Evolutionary conservation across 2,113 vertebrate genomes (phyloP).

Genomic region (Pelusios castaneus): DNA sequence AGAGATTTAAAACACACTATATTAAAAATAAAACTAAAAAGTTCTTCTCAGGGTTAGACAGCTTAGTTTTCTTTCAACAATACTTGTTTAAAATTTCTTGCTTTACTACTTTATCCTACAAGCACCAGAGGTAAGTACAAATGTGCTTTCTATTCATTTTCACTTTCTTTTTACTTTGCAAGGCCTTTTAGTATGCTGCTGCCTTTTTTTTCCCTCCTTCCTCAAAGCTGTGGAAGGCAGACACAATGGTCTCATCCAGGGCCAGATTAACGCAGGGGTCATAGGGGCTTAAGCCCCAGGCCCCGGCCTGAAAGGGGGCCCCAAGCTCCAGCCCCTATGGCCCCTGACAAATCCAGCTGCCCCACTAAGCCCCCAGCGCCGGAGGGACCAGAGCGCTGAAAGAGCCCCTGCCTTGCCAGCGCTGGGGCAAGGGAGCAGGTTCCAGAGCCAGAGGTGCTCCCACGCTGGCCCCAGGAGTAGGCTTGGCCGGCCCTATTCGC

Average conservation of each 20-base stretch:
- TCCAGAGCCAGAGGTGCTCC: no score
- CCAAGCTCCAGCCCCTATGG: no score
- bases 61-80: neutral
- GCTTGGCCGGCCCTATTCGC: no score
- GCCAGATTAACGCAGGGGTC: no score
- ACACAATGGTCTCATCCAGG: neutral
- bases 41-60: neutral
- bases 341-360: no score
- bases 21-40: neutral
- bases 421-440: no score
- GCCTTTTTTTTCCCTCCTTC: neutral
- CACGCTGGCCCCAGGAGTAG: no score
- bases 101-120: neutral
- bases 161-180: neutral
- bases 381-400: no score
- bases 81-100: neutral
- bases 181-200: neutral
- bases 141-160: neutral
- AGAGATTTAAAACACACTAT: neutral
- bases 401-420: no score
- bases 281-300: no score
- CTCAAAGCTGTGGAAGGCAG: neutral
- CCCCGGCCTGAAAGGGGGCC: no score
- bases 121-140: neutral
- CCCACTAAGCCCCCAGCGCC: no score